Conservation (phyloP, 2,797 vertebrate species). For the Agapornis canus region DNA sequence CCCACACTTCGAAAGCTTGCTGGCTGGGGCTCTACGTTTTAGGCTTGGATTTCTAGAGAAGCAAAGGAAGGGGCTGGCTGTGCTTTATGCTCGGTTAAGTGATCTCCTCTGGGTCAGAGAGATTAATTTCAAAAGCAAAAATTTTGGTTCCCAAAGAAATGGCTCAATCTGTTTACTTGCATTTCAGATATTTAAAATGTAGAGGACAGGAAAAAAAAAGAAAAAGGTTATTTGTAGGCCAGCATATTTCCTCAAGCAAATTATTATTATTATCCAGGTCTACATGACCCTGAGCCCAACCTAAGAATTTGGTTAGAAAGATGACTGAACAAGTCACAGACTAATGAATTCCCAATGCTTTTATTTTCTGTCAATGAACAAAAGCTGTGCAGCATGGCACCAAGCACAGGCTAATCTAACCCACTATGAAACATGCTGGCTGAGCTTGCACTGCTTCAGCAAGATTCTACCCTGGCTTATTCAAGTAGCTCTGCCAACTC, state of each 20-base stretch:
- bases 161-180: background rate
- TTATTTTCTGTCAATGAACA: background rate
- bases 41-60: background rate
- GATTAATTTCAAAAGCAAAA: background rate
- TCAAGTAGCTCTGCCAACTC: conserved; percentile 22
- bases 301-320: background rate
- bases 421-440: background rate
- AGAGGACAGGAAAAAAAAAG: background rate
- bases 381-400: background rate
- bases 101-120: background rate
- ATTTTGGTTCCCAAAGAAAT: background rate
- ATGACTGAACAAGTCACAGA: background rate
- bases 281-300: background rate
- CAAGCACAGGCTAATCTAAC: background rate
- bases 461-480: background rate
- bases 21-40: background rate
- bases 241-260: background rate
- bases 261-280: background rate
- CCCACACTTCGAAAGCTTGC: background rate
- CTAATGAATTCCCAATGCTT: background rate
- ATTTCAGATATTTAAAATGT: background rate
- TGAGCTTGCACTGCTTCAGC: background rate
- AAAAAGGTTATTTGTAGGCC: background rate
- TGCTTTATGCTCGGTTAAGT: background rate
- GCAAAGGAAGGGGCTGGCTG: background rate